phyloP scores from a whole-genome alignment of 2,888 invertebrate genomes.

The Lasioglossum zephyrum region DNA sequence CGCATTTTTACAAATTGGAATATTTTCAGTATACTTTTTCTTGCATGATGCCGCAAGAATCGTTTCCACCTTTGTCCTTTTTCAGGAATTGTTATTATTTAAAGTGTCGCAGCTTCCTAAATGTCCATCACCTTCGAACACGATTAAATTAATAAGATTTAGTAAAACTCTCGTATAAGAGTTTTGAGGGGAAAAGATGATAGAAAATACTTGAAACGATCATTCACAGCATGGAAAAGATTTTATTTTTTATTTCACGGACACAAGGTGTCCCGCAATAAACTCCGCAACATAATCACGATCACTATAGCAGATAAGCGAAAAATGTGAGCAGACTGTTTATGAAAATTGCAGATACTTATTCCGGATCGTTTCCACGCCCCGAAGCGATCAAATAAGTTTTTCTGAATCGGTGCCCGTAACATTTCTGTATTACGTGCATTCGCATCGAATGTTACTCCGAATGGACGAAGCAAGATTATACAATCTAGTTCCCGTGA shows the following conservation, averaged over 20 bases:
- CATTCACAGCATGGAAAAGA: background rate
- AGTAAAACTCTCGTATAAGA: no score
- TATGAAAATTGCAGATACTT: slow-evolving; percentile 28
- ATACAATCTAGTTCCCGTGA: slow-evolving; percentile 17
- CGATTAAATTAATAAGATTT: no score
- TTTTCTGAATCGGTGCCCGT: background rate
- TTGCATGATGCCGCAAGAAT: no score
- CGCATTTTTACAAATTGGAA: no score
- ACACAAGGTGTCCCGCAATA: background rate
- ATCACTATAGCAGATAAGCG: background rate
- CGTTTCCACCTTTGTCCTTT: no score
- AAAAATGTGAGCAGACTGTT: background rate
- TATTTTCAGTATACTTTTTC: no score
- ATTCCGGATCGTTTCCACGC: slow-evolving; percentile 12
- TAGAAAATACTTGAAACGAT: background rate
- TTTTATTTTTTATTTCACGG: background rate
- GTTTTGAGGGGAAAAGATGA: background rate
- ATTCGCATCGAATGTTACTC: background rate
- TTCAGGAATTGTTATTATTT: no score
- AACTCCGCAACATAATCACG: slow-evolving; percentile 19
- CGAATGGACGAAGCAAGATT: slow-evolving; percentile 18
- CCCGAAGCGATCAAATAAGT: background rate
- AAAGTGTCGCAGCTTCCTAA: no score
- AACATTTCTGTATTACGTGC: slow-evolving; percentile 1
- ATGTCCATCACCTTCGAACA: no score